Evolutionary conservation across 1,140 invertebrate species (phyloP), one percentile per base, ranked within the genome.

Genomic region (Odontomachus brunneus): DNA sequence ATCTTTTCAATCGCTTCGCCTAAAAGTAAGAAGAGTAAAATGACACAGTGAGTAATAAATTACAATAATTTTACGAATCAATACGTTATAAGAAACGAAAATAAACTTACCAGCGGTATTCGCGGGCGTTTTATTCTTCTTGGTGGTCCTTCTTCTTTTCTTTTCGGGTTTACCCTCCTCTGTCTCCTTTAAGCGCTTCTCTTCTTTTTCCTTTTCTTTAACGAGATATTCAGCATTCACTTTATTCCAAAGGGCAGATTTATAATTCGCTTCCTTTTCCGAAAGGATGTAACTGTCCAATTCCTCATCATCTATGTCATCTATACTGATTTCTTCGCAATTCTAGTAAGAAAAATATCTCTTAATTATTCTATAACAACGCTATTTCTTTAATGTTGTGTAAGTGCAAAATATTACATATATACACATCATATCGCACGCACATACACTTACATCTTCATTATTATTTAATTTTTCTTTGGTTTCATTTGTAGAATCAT

Each of bases 1-100:
- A 99, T 98, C 93, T 98, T 99, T 90, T 98, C 97, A 38, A 99
- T 98, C 0, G 98, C 98, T 94, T 99, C 98, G 2, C 96, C 97
- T 93, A 80, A 71, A 74, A 66, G 44, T 62, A 82, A 73, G 9
- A 63, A 76, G 3, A 74, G 57, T 19, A n/a, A 1, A n/a, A n/a
- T n/a, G 48, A 29, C 38, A 19, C 12, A n/a, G 0, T 66, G 22
- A 49, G 11, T 15, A 14, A 44, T 33, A 49, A 60, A 57, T 24
- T 3, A 44, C 9, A 60, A 72, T 69, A 65, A 48, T 78, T 55
- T 9, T 57, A 19, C 75, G 12, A 73, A 75, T 72, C 9, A 38
- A 76, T 24, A 24, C 11, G 33, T 33, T 44, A 73, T 5, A 62
- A 63, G 19, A 38, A 62, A 74, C 19, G 55, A 62, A 59, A 65